These are phyloP conservation scores for Drosophila macrothrix DNA, from an alignment of 2,888 invertebrate species.

Conservation along the genomic window DNA sequence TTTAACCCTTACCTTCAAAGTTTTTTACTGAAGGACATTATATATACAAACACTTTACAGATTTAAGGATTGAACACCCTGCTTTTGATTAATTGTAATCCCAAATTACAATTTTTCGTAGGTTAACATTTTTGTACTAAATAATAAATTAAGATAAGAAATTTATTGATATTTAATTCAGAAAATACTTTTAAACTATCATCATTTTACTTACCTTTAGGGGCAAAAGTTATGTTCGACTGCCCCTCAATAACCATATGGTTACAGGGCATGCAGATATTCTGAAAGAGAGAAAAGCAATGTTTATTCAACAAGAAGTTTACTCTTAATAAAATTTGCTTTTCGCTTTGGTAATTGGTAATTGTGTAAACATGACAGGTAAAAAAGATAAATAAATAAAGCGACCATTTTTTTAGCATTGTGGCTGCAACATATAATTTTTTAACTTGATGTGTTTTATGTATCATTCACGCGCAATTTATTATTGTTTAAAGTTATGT, in stretches of 20 bases:
- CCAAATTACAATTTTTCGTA: neutral
- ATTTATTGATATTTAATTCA: no score
- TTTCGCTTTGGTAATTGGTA: constrained; percentile 35
- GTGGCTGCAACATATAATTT: constrained; percentile 32
- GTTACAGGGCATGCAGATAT: constrained; percentile 1
- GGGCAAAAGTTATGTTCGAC: neutral
- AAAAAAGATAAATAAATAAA: constrained; percentile 21
- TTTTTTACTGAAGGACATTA: neutral
- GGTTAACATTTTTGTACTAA: no score
- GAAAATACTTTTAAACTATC: neutral
- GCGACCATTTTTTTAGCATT: constrained; percentile 30
- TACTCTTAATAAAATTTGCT: constrained; percentile 50
- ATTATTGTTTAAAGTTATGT: constrained; percentile 44
- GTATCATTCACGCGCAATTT: constrained; percentile 77
- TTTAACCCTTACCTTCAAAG: neutral
- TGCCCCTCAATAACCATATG: neutral
- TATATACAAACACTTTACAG: neutral
- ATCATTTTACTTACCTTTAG: neutral
- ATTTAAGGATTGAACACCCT: neutral
- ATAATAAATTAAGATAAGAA: no score
- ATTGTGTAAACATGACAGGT: constrained; percentile 3
- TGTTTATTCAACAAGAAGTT: constrained; percentile 42
- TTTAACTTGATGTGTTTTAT: constrained; percentile 70
- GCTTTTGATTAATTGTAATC: neutral
- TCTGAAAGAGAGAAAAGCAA: constrained; percentile 15